A percentile compares a stretch with the other conserved stretches of the same genome.
Evolutionary conservation across 2,888 invertebrate species (phyloP).

Genomic region (Drosophila imparisetae): DNA sequence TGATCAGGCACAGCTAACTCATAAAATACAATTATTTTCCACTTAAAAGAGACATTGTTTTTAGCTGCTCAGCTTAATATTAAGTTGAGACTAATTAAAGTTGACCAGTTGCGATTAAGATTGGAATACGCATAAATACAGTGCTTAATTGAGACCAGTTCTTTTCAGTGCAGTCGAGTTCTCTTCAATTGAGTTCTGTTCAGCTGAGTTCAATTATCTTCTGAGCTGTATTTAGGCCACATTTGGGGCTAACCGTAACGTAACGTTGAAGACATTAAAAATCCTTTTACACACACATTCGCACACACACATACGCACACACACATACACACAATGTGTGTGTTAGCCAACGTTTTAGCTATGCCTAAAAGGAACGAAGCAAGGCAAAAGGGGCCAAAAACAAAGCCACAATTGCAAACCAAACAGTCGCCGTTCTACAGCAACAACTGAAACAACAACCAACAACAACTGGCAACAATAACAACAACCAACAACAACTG

Average conservation of each 20-base stretch:
- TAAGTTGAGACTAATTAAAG: slow-evolving; percentile 20
- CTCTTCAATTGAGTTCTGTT: slow-evolving; percentile 1
- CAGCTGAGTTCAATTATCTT: slow-evolving; percentile 1
- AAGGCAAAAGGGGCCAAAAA: slow-evolving; percentile 36
- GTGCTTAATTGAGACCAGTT: slow-evolving; percentile 4
- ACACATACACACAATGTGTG: slow-evolving; percentile 22
- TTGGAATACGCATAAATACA: slow-evolving; percentile 7
- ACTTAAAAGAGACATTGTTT: not conserved
- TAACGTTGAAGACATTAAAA: slow-evolving; percentile 40
- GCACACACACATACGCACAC: not conserved
- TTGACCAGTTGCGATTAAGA: slow-evolving; percentile 9
- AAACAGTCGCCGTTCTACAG: slow-evolving; percentile 33
- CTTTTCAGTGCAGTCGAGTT: not conserved
- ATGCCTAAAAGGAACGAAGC: slow-evolving; percentile 37
- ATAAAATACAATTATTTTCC: not conserved
- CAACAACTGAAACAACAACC: slow-evolving; percentile 12
- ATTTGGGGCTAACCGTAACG: slow-evolving; percentile 41
- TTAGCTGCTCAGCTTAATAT: slow-evolving; percentile 5
- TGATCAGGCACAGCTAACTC: not conserved
- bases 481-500: slow-evolving; percentile 20
- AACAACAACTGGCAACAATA: slow-evolving; percentile 13
- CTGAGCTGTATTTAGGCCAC: slow-evolving; percentile 39
- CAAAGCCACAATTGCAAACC: slow-evolving; percentile 33
- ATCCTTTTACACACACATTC: slow-evolving; percentile 34
- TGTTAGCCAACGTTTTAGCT: slow-evolving; percentile 47